phyloP scores from a whole-genome alignment of 2,113 vertebrate genomes.

The Mus musculus region DNA sequence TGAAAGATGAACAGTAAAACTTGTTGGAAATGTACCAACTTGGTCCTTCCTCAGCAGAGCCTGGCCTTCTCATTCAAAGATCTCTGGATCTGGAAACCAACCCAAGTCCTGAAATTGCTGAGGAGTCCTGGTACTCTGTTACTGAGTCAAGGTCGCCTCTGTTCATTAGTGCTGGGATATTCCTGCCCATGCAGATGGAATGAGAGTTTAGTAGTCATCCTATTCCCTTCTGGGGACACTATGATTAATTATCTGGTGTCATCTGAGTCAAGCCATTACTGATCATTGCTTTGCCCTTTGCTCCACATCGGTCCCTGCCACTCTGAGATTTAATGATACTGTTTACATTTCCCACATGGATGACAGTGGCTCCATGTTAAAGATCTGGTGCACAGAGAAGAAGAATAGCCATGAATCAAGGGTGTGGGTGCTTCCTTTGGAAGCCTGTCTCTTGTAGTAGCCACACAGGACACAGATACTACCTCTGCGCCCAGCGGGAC shows the following conservation, averaged over 20 bases:
- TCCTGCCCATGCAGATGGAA: background rate
- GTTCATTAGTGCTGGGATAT: no score
- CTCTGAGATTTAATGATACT: no score
- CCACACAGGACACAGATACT: background rate
- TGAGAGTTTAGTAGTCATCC: background rate
- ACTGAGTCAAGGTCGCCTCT: background rate
- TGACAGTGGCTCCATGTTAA: background rate
- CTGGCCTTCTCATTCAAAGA: no score
- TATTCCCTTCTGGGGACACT: no score
- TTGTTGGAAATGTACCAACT: background rate
- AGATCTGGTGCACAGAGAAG: background rate
- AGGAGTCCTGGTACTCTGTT: background rate
- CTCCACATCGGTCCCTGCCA: background rate
- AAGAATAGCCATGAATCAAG: no score
- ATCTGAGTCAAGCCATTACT: background rate
- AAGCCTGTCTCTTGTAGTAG: background rate
- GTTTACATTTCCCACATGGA: background rate
- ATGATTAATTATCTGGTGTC: background rate
- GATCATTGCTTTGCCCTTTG: background rate
- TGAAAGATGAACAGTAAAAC: background rate
- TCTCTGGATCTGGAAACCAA: background rate
- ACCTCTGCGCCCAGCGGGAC: background rate
- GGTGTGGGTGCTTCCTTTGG: background rate
- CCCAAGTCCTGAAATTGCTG: background rate
- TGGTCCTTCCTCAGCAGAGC: background rate